Base-by-base conservation (phyloP, 2,888 invertebrate genomes). In the Arenicola marina region DNA sequence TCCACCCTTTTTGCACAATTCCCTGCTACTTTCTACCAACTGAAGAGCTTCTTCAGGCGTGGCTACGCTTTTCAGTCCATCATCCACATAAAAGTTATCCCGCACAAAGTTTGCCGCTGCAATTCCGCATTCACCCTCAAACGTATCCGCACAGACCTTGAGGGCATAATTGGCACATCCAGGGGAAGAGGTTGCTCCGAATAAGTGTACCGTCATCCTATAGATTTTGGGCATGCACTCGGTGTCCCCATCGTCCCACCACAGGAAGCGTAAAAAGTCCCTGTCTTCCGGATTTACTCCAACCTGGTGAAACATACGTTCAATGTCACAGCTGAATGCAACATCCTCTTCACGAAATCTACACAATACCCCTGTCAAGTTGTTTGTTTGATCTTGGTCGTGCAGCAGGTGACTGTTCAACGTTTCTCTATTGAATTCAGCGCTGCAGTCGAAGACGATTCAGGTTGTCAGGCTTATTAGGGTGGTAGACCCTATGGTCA, bases 261-360 rank as follows among this genome's bases (percentile, higher is more conserved):
- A 57, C 28, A 57, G 46, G 26, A 57, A 57, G 7, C 57, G 57
- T 29, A 57, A 48, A 4, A n/a, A 44, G 31, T 57, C 24, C 4
- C 24, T 4, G 4, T 57, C 11, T 11, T 15, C 24, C 4, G 7
- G 4, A 11, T 7, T 24, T 4, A 57, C 57, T 48, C 18, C 7
- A 4, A 57, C 57, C n/a, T 46, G 46, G 29, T 57, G 24, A 29
- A 57, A 57, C 57, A 57, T 57, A 11, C 11, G 15, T 48, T 45
- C 46, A 4, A 57, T 57, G 31, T 57, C 46, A n/a, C 15, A 21
- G 4, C 48, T 46, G n/a, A 57, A 46, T 4, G 57, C 57, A 7
- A 57, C n/a, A 7, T n/a, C 4, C 46, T 57, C 57, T 28, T 57
- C 11, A 4, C 57, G 24, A 46, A 57, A 57, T 28, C 45, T 15